Base-by-base conservation (phyloP, 2,797 vertebrate genomes). In the Pangasius sanitwongsei region DNA sequence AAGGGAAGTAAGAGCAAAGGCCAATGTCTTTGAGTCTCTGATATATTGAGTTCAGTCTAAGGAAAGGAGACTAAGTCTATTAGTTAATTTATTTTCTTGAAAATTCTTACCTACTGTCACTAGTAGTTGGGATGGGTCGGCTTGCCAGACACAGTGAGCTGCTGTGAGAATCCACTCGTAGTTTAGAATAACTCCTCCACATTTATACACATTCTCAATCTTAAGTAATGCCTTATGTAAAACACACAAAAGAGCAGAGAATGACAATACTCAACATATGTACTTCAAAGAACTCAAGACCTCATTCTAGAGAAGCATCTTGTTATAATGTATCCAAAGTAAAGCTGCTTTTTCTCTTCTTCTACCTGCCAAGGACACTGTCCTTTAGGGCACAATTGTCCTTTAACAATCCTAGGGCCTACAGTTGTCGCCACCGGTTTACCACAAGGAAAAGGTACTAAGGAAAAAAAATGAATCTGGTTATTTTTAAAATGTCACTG, bases 331-430 rank as follows among this genome's bases (percentile, higher is more conserved):
- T 63, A 53, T 55, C 31, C 18, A 63, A 83, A 85, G 57, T 78
- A 1, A 81, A 18, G 16, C 25, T 41, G 78, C 31, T 61, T 37
- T 48, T 72, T 7, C 37, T 88, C 6, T 34, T 25, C 28, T 89
- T 16, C 59, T 90, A 98, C 98, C 97, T 99, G 98, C 98, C 98
- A 99, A 0, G 98, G 98, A 93, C 97, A 99, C 87, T 97, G 95
- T 88, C 98, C 98, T 90, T 94, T 97, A 86, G 97, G 97, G 89
- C 98, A 98, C 25, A 89, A 70, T 0, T 92, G 67, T 44, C 98
- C 98, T 16, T 96, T 97, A 28, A 99, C 96, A 2, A 99, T 97
- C 91, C 97, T 95, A 0, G 96, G 97, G 20, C 44, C 0, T 4
- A 93, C 82, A 0, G 34, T 57, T 2, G 93, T 83, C 31, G 93